Base-by-base conservation (phyloP, 2,113 vertebrate species). In the Nothobranchius kuhntae region DNA sequence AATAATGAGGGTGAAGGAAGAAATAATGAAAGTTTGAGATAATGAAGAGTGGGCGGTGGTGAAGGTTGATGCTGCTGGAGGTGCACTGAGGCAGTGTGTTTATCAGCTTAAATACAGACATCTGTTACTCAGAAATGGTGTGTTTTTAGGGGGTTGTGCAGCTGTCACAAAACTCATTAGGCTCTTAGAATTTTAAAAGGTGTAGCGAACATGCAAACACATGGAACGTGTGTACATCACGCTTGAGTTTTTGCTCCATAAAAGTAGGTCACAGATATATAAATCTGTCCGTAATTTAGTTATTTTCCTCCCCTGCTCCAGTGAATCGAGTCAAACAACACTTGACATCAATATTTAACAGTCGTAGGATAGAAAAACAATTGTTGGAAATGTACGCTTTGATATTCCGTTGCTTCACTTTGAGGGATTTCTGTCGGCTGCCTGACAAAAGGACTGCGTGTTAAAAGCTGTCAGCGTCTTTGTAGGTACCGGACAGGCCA, bases 21-120 rank as follows among this genome's bases (percentile, higher is more conserved):
- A 73, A 68, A 81, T 87, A 91, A 91, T 91, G 87, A 91, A 91
- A 90, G 90, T 92, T 92, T 90, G 88, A 91, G 83, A 89, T 91
- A 90, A 92, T 92, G 91, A 92, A 83, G 38, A 40, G 38, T 40
- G 38, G 38, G 38, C 38, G 38, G 38, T 83, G 75, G 74, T 58
- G 88, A 88, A 84, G 61, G 72, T 54, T 85, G 51, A 40, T 70
- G 71, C 71, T 65, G 78, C 68, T 80, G 75, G 78, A 74, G 77
- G 83, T 80, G 84, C 71, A 82, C 67, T 81, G 74, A 82, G 82
- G 84, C 80, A 71, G 83, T 68, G 85, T 83, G 87, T 91, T 92
- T 92, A 93, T 91, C 87, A 83, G 89, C 90, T 91, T 91, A 92
- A 90, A 92, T 90, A 86, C 89, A 89, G 92, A 92, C 92, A 93